Evolutionary conservation across 2,797 vertebrate genomes (phyloP), one percentile per base, ranked within the genome.

Genomic region (Iguana delicatissima): DNA sequence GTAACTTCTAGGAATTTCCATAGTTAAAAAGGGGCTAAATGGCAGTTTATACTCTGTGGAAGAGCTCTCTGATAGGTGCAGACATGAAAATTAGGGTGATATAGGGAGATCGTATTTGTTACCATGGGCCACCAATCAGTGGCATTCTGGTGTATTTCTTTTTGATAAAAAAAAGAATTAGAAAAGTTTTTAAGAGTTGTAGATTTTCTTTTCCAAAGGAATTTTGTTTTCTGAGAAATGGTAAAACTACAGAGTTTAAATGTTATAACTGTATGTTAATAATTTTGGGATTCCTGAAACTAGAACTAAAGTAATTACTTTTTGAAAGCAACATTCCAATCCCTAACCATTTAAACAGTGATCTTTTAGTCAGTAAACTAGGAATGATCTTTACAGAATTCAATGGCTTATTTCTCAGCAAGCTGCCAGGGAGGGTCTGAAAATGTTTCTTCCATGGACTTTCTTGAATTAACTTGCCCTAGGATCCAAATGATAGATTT

Each of bases 401-500:
- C 74, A 76, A 76, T 52, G 10, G 46, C 29, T 77, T 77, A 77
- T 42, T 42, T 77, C 42, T 79, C 3, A 50, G 76, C 76, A 50
- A 42, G 22, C 4, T 22, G 59, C 29, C 9, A 32, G 29, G 29
- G 67, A 32, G 0, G 1, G 7, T 22, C 89, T 0, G 29, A 20
- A 50, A 12, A 72, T 18, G 4, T 72, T 38, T 29, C 64, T 57
- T 81, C 9, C 24, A 57, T 9, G 42, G 35, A 35, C 14, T 82
- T 52, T 35, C 50, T 55, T 88, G 35, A 72, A 35, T 72, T 88
- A 52, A 46, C 14, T 32, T 2, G 55, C 42, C 2, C 20, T 86
- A 89, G 55, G 93, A 81, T 59, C 88, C 72, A 2, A 92, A 92
- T 89, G 62, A 8, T 0, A 55, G 46, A 29, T 83, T 89, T 89